These are phyloP conservation scores for Pseudomugil gertrudae DNA, from an alignment of 2,797 vertebrate genomes.

Conservation along the genomic window DNA sequence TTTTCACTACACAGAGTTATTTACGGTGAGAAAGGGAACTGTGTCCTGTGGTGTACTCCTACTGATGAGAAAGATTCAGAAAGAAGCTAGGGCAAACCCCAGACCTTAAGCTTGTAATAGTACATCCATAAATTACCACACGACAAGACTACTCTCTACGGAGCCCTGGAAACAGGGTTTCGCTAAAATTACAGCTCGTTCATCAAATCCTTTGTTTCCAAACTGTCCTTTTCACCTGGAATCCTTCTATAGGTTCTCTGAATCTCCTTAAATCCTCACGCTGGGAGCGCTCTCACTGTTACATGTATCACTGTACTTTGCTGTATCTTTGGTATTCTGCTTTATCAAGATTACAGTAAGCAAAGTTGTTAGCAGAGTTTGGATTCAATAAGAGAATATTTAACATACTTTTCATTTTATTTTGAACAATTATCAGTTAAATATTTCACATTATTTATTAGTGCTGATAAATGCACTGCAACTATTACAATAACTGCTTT, in stretches of 20 bases:
- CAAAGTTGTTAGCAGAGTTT: constrained; percentile 2
- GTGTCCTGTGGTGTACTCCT: constrained; percentile 47
- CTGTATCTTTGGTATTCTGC: constrained; percentile 20
- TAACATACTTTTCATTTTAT: background rate
- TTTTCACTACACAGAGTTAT: constrained; percentile 31
- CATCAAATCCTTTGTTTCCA: constrained; percentile 72
- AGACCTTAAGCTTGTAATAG: constrained; percentile 68
- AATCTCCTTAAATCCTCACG: constrained; percentile 48
- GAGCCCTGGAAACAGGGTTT: constrained; percentile 62
- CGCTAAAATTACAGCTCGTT: constrained; percentile 78
- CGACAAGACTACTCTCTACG: constrained; percentile 73
- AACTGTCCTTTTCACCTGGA: constrained; percentile 59
- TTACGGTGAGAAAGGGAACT: constrained; percentile 47
- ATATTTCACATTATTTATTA: too few relatives aligned
- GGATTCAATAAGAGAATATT: background rate
- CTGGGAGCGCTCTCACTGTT: constrained; percentile 27
- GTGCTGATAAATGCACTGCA: too few relatives aligned
- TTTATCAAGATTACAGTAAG: constrained; percentile 34
- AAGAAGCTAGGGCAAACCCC: constrained; percentile 64
- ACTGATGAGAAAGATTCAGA: constrained; percentile 51
- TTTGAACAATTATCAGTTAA: background rate
- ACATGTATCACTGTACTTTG: constrained; percentile 22
- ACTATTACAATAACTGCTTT: too few relatives aligned
- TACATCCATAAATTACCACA: constrained; percentile 75
- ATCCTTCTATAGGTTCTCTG: constrained; percentile 55